Conservation (phyloP, 2,888 invertebrate genomes). For the Agriopis aurantiaria region DNA sequence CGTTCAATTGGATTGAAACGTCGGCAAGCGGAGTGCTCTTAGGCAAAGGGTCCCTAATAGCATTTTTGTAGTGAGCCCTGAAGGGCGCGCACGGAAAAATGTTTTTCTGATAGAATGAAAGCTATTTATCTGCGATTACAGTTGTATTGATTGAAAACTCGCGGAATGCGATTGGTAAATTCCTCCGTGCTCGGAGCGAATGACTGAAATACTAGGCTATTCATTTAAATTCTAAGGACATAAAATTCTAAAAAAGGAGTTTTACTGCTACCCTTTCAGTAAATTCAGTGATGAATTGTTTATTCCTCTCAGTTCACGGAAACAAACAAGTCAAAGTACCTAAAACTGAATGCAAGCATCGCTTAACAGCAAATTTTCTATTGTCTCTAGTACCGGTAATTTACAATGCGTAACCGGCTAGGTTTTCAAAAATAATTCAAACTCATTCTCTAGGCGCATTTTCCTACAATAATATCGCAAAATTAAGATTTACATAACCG, state of each 20-base stretch:
- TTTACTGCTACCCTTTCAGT: slow-evolving; percentile 33
- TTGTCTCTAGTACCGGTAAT: too few relatives aligned
- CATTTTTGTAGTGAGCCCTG: slow-evolving; percentile 71
- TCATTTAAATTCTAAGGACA: slow-evolving; percentile 43
- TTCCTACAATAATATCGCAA: slow-evolving; percentile 60
- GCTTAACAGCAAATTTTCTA: not conserved
- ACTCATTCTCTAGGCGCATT: slow-evolving; percentile 48
- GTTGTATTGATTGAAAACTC: slow-evolving; percentile 68
- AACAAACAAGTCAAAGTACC: not conserved
- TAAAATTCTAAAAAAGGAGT: slow-evolving; percentile 35
- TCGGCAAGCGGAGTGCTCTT: slow-evolving; percentile 64
- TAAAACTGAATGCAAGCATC: not conserved
- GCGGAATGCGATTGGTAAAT: slow-evolving; percentile 51
- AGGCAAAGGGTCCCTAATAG: slow-evolving; percentile 74
- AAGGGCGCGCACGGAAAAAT: slow-evolving; percentile 70
- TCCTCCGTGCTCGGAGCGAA: slow-evolving; percentile 41
- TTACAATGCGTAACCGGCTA: too few relatives aligned
- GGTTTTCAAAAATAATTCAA: not conserved
- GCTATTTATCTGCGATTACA: slow-evolving; percentile 74
- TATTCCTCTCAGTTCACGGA: not conserved
- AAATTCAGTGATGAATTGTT: not conserved
- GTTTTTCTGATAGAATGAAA: slow-evolving; percentile 68
- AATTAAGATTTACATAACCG: slow-evolving; percentile 78
- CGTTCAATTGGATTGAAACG: slow-evolving; percentile 79
- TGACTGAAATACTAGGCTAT: slow-evolving; percentile 42